Conservation (phyloP, 2,113 vertebrate species). For the Romanogobio albipinnatus region DNA sequence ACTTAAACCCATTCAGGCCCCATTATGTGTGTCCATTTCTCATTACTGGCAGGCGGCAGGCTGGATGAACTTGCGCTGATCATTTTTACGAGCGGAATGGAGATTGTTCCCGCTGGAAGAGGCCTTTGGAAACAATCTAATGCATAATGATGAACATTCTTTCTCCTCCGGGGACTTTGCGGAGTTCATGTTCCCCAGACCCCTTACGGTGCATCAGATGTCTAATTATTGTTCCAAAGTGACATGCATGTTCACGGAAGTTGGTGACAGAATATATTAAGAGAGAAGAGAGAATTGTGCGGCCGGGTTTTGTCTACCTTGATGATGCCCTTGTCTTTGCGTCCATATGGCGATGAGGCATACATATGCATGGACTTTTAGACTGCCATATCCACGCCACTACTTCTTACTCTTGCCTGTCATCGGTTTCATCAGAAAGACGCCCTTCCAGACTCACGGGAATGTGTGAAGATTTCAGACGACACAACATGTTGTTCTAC, state of each 20-base stretch:
- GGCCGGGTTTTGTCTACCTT: conserved; percentile 42
- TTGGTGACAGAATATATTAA: conserved; percentile 43
- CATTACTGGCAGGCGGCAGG: conserved; percentile 40
- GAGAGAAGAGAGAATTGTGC: background rate
- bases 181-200: conserved; percentile 41
- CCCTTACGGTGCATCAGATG: conserved; percentile 39
- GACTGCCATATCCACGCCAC: background rate
- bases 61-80: conserved; percentile 38
- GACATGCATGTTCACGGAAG: conserved; percentile 37
- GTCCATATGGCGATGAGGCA: conserved; percentile 39
- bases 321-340: conserved; percentile 36
- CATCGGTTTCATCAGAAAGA: conserved; percentile 19
- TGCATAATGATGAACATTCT: conserved; percentile 47
- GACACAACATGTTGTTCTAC: background rate
- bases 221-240: conserved; percentile 44
- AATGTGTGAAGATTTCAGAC: background rate
- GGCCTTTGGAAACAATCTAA: conserved; percentile 39
- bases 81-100: conserved; percentile 42
- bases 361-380: conserved; percentile 49
- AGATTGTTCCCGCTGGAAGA: conserved; percentile 40
- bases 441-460: background rate
- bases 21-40: conserved; percentile 52
- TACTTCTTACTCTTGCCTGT: conserved; percentile 33
- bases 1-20: conserved; percentile 49
- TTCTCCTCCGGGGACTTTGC: conserved; percentile 8